Conservation (phyloP, 2,797 vertebrate species). For the Phoebastria nigripes region DNA sequence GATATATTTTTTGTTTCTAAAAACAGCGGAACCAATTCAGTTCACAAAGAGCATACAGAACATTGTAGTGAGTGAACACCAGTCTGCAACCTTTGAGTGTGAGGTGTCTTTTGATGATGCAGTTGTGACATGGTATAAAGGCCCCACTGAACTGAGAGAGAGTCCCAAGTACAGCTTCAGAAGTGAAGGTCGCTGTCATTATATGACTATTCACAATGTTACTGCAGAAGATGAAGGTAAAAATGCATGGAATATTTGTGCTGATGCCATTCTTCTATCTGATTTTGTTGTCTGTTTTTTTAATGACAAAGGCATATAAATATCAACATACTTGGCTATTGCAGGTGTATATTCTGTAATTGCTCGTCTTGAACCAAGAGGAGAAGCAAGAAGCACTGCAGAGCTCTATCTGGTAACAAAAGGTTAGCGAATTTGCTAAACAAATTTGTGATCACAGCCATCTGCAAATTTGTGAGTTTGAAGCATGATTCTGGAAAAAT, state of each 20-base stretch:
- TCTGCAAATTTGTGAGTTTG: background rate
- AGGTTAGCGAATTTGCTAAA: constrained; percentile 78
- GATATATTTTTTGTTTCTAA: background rate
- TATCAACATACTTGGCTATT: background rate
- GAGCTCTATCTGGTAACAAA: constrained; percentile 95
- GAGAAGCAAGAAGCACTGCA: constrained; percentile 97
- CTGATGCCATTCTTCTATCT: background rate
- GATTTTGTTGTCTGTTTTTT: background rate
- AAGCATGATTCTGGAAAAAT: constrained; percentile 1
- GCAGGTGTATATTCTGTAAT: constrained; percentile 97
- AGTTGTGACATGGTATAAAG: constrained; percentile 98
- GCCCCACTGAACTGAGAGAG: constrained; percentile 90
- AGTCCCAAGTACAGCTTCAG: constrained; percentile 95
- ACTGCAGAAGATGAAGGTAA: constrained; percentile 97
- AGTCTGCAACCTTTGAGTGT: constrained; percentile 95
- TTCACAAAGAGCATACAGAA: constrained; percentile 99
- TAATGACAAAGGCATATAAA: background rate
- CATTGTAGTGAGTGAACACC: constrained; percentile 94
- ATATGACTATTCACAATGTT: constrained; percentile 98
- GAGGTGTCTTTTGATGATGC: constrained; percentile 98
- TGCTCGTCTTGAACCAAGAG: constrained; percentile 94
- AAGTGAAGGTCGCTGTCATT: constrained; percentile 94
- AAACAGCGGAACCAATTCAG: constrained; percentile 95
- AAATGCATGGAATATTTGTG: constrained; percentile 44
- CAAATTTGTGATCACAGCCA: background rate